Percentiles rank a stretch among this genome's conserved stretches.
Conservation (phyloP, 2,797 vertebrate species). For the Phoxinus dragarum region DNA sequence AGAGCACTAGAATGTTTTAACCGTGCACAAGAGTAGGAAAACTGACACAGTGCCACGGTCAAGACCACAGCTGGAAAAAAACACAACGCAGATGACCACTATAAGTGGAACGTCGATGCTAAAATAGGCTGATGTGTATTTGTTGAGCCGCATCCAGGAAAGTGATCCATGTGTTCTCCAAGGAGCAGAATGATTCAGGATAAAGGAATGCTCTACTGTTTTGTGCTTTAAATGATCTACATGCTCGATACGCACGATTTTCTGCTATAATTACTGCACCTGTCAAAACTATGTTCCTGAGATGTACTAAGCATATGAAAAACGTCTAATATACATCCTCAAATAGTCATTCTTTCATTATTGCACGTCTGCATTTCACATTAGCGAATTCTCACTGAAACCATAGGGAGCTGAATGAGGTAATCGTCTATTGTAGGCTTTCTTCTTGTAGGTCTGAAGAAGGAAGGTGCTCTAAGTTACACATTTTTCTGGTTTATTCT, state of each 20-base stretch:
- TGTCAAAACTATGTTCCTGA: slow-evolving; percentile 32
- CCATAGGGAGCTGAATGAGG: slow-evolving; percentile 41
- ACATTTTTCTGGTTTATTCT: slow-evolving; percentile 47
- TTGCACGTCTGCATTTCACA: slow-evolving; percentile 35
- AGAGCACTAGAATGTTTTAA: slow-evolving; percentile 66
- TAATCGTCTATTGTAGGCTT: slow-evolving; percentile 46
- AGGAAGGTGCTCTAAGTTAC: slow-evolving; percentile 20
- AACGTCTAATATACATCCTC: slow-evolving; percentile 27
- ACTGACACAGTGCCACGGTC: slow-evolving; percentile 60
- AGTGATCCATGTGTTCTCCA: slow-evolving; percentile 52
- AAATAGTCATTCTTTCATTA: slow-evolving; percentile 49
- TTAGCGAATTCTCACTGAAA: slow-evolving; percentile 45
- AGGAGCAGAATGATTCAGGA: slow-evolving; percentile 59
- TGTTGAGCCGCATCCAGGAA: slow-evolving; percentile 55
- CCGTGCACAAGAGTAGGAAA: slow-evolving; percentile 51
- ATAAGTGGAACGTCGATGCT: slow-evolving; percentile 52
- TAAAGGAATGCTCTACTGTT: slow-evolving; percentile 41
- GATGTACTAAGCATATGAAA: slow-evolving; percentile 30
- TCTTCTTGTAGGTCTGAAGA: slow-evolving; percentile 29
- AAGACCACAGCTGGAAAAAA: slow-evolving; percentile 58
- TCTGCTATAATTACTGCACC: slow-evolving; percentile 17
- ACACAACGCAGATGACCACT: slow-evolving; percentile 59
- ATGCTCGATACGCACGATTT: slow-evolving; percentile 4
- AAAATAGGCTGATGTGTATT: slow-evolving; percentile 56
- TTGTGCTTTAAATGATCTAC: slow-evolving; percentile 22